Base-by-base conservation (phyloP, 30 jellyfish, hydroid and myxozoan genomes). In the Morbakka virulenta region DNA sequence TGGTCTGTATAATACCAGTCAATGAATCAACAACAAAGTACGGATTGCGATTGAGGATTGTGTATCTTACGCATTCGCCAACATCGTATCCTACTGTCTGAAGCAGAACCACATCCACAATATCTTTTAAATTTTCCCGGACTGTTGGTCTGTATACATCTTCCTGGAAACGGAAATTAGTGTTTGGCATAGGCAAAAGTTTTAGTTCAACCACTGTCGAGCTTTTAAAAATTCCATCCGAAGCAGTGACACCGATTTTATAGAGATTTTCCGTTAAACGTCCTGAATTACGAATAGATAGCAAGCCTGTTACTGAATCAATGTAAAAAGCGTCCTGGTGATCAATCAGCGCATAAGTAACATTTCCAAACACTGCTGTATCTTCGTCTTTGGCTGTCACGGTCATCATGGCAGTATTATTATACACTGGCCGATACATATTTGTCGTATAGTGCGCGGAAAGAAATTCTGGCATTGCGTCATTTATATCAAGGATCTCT, bases 311-410 rank as follows among this genome's bases (percentile, higher is more conserved):
- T 12, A 3, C 36, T 21, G 89, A 64, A n/a, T 93, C 52, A 27
- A 92, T 57, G 17, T 30, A 50, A 80, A 92, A 84, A 0, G 67
- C 23, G 34, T 65, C 85, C 26, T 34, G 80, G 61, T 83, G 82
- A 51, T 62, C 79, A 49, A 28, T 50, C 80, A 92, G 32, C 4
- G 67, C 50, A 82, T 85, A 92, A 25, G 62, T 6, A 0, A 92
- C 87, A 26, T 82, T 71, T 52, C 89, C 75, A 51, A 79, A 79
- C 2, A 84, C 82, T 21, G 72, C 69, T 13, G 93, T 77, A 69
- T 92, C 98, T 17, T 84, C 89, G 61, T 92, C 98, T 11, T 26
- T 67, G 11, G 98, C 98, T 33, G 62, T 77, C 30, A 85, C 92
- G 0, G 81, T 74, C 3, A 69, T 89, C 32, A 92, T 93, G 22